Percentiles rank a stretch among this genome's conserved stretches.
Conservation (phyloP, 1,140 invertebrate genomes). For the Elymnias hypermnestra region DNA sequence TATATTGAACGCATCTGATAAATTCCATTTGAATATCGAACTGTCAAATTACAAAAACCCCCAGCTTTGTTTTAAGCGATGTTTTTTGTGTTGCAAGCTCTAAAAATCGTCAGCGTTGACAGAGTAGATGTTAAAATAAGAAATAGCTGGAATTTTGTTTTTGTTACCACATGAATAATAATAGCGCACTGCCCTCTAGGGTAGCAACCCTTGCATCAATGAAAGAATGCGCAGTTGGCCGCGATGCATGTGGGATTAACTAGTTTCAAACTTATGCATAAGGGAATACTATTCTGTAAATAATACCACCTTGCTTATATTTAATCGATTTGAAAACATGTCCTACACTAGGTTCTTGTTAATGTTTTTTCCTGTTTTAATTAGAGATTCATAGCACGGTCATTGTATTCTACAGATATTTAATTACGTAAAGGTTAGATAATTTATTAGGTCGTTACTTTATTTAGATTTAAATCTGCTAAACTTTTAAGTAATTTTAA, state of each 20-base stretch:
- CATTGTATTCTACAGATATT: too few species aligned
- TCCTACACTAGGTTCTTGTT: neutral
- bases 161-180: slow-evolving; percentile 55
- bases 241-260: slow-evolving; percentile 55
- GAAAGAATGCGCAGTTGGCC: slow-evolving; percentile 65
- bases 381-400: too few species aligned
- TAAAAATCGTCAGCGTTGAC: slow-evolving; percentile 43
- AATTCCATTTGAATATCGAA: too few species aligned
- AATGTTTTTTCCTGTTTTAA: neutral
- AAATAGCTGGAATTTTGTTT: slow-evolving; percentile 46
- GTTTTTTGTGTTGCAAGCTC: slow-evolving; percentile 21
- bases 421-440: too few species aligned
- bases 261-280: slow-evolving; percentile 42
- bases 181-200: slow-evolving; percentile 61
- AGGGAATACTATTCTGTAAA: slow-evolving; percentile 33
- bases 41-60: too few species aligned
- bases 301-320: slow-evolving; percentile 27
- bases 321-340: neutral
- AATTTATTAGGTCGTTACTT: too few species aligned
- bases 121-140: slow-evolving; percentile 41
- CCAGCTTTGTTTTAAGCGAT: slow-evolving; percentile 64
- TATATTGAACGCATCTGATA: too few species aligned
- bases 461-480: too few species aligned
- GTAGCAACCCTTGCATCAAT: slow-evolving; percentile 61
- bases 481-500: too few species aligned